Evolutionary conservation across 2,113 vertebrate species (phyloP), one percentile per base, ranked within the genome.

Genomic region (Raja brachyura): DNA sequence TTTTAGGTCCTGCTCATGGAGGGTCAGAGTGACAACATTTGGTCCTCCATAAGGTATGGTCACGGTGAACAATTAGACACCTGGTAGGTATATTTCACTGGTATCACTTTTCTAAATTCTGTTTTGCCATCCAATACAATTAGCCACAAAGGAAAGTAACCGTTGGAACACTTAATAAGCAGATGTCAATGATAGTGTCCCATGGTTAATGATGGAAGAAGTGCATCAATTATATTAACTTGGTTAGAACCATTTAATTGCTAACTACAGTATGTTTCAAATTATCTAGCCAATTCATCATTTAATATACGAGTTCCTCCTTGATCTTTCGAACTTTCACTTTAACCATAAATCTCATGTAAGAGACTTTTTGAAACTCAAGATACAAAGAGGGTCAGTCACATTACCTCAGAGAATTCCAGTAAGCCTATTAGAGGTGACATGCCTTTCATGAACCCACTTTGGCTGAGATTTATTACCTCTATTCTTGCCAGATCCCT

Each of bases 401-500:
- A 73, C 66, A 70, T 48, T 92, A 25, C 31, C 61, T 90, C 88
- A 70, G 83, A 70, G 88, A 70, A 70, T 70, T 90, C 63, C 88
- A 90, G n/a, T 90, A 48, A 70, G 66, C 16, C 61, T 90, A 48
- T 70, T 70, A 70, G 88, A 66, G 14, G 70, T 90, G 88, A 90
- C 31, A n/a, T 92, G 88, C 88, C 88, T 92, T 73, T 70, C 33
- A 92, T 48, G 5, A 70, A 68, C 20, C 88, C 66, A 92, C 20
- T 92, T 70, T 92, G 88, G 88, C 88, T 48, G n/a, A 73, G 88
- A 92, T 73, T 31, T 25, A 92, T 92, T 92, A 31, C 31, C 4
- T 92, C 20, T 13, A 20, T 20, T 92, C 16, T 70, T 73, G 88
- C 33, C 83, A 88, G 14, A 61, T 86, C 56, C 18, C 59, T 63